A percentile compares a stretch with the other conserved stretches of the same genome.
phyloP scores from a whole-genome alignment of 2,113 vertebrate genomes.

The Opisthocomus hoazin region DNA sequence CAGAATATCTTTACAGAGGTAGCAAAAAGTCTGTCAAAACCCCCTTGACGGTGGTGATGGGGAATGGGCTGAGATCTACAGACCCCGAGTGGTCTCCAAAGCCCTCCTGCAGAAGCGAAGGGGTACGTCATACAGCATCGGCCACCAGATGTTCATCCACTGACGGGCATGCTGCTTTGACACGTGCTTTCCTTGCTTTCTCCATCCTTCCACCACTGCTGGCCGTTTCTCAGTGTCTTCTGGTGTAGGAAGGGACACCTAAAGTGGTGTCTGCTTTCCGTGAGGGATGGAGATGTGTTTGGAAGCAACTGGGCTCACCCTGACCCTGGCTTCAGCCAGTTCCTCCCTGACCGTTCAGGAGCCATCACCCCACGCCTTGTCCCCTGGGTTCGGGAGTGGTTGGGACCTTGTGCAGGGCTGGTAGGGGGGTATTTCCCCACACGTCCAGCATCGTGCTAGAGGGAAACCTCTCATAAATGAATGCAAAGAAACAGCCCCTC shows the following conservation, averaged over 20 bases:
- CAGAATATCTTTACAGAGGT: background rate
- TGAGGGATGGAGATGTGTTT: background rate
- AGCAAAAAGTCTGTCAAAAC: background rate
- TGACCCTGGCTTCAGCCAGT: background rate
- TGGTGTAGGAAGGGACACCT: background rate
- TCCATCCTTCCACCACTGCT: background rate
- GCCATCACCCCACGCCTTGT: background rate
- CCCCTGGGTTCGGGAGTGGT: background rate
- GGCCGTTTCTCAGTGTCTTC: accelerated
- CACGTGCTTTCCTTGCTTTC: background rate
- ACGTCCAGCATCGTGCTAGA: accelerated
- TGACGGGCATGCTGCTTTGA: background rate
- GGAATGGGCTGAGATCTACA: background rate
- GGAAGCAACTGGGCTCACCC: background rate
- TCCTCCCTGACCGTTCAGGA: background rate
- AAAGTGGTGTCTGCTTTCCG: accelerated
- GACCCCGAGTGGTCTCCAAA: background rate
- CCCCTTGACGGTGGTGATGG: background rate
- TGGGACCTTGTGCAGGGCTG: background rate
- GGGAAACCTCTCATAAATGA: background rate
- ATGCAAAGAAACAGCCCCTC: background rate
- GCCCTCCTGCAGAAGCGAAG: background rate
- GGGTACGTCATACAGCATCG: background rate
- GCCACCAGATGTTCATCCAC: background rate
- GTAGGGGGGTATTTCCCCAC: accelerated